Conservation (phyloP, 1,140 invertebrate genomes). For the Anthonomus grandis region DNA sequence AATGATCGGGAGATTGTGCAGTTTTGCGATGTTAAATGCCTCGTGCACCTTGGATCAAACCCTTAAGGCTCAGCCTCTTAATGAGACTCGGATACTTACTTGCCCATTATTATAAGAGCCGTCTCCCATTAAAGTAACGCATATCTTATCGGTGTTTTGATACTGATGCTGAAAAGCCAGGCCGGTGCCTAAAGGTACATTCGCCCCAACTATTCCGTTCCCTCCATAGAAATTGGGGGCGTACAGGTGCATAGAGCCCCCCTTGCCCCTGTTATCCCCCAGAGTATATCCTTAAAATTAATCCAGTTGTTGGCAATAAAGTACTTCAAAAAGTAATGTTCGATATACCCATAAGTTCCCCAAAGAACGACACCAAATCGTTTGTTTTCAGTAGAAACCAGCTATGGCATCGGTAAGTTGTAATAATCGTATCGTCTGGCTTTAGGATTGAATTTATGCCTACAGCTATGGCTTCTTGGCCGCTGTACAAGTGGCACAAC, state of each 20-base stretch:
- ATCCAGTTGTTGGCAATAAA: background rate
- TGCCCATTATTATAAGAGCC: conserved; percentile 94
- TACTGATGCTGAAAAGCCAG: conserved; percentile 92
- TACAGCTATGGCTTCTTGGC: conserved; percentile 82
- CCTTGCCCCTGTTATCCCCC: conserved; percentile 71
- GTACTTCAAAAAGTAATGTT: too few relatives aligned
- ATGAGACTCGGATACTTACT: too few relatives aligned
- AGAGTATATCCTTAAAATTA: background rate
- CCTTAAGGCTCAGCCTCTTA: too few relatives aligned
- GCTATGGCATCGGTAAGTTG: conserved; percentile 94
- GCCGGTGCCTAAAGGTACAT: conserved; percentile 91
- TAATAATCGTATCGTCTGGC: conserved; percentile 85
- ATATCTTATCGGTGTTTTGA: conserved; percentile 73
- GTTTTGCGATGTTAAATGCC: conserved; percentile 74
- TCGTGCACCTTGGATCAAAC: conserved; percentile 59
- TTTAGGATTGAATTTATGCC: conserved; percentile 85
- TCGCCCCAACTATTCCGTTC: conserved; percentile 98
- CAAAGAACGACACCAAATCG: conserved; percentile 69
- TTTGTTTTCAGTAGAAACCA: conserved; percentile 94
- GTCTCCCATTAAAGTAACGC: conserved; percentile 77
- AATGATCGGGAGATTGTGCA: conserved; percentile 90
- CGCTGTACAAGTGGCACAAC: conserved; percentile 98
- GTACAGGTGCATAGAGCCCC: conserved; percentile 93
- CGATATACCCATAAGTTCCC: conserved; percentile 90
- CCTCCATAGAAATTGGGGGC: conserved; percentile 91